Evolutionary conservation across 2,113 vertebrate genomes (phyloP).

Genomic region (Suncus etruscus): DNA sequence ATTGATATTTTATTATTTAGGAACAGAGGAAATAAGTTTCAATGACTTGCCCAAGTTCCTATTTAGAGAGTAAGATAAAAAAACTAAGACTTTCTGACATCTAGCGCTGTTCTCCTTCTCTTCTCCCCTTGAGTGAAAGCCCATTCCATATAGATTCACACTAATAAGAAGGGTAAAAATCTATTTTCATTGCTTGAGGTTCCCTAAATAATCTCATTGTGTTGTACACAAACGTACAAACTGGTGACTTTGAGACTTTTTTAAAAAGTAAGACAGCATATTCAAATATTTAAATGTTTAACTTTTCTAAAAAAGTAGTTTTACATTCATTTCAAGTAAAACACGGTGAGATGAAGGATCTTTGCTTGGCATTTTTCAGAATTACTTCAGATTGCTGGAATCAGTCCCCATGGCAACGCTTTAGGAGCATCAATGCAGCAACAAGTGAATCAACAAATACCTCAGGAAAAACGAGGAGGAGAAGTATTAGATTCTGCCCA

Average conservation of each 20-base stretch:
- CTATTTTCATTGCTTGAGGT: constrained; percentile 21
- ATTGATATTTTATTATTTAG: constrained; percentile 41
- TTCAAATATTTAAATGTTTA: constrained; percentile 36
- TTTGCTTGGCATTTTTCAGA: constrained; percentile 86
- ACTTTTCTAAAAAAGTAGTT: constrained; percentile 47
- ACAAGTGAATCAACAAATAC: constrained; percentile 94
- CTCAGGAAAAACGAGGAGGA: constrained; percentile 95
- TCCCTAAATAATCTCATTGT: constrained; percentile 20
- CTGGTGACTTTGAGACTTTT: constrained; percentile 29
- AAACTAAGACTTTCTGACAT: not conserved
- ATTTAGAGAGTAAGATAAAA: not conserved
- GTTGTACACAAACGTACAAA: too few relatives aligned
- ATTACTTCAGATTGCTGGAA: constrained; percentile 98
- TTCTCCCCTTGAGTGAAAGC: not conserved
- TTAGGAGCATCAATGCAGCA: constrained; percentile 97
- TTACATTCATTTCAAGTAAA: constrained; percentile 44
- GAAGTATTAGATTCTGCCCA: constrained; percentile 95
- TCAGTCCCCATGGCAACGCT: constrained; percentile 97
- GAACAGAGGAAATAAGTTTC: constrained; percentile 52
- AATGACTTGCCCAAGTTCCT: constrained; percentile 8
- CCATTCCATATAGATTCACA: not conserved
- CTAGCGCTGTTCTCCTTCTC: not conserved
- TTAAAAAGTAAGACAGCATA: constrained; percentile 44
- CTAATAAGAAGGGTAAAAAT: constrained; percentile 18
- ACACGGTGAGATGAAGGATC: not conserved